A percentile compares a stretch with the other conserved stretches of the same genome.
Evolutionary conservation across 2,888 invertebrate species (phyloP).

Genomic region (Frankliniella fusca): DNA sequence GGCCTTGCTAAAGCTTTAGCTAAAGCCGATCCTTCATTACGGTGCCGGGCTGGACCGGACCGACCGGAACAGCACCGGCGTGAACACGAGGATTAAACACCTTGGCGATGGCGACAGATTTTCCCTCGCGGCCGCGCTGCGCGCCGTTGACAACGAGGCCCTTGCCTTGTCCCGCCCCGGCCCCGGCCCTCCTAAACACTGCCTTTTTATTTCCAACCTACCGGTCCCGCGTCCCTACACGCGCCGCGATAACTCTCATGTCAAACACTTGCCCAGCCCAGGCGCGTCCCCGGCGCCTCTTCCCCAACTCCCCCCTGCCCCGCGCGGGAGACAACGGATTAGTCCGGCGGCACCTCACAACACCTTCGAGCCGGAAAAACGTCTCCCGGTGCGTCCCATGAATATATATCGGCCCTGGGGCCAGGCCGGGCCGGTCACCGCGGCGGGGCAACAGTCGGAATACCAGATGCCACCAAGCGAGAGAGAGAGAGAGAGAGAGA

Average conservation of each 20-base stretch:
- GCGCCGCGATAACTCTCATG: not conserved
- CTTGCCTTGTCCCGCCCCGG: not conserved
- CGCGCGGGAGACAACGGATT: not conserved
- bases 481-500: not conserved
- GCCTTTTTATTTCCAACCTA: not conserved
- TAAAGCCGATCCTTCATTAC: too few relatives aligned
- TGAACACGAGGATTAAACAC: too few relatives aligned
- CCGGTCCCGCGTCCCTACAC: not conserved
- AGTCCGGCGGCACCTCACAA: not conserved
- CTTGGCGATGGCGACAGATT: not conserved
- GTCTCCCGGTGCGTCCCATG: constrained; percentile 2
- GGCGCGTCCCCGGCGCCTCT: not conserved
- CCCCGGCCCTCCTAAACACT: not conserved
- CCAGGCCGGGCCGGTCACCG: not conserved
- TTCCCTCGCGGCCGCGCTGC: not conserved
- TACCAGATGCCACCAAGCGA: constrained; percentile 3
- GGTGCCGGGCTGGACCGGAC: too few relatives aligned
- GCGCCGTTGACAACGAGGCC: not conserved
- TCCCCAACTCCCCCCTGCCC: not conserved
- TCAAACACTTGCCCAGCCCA: not conserved
- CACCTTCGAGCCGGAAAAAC: constrained; percentile 7
- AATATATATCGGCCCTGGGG: constrained; percentile 13
- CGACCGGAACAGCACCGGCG: too few relatives aligned
- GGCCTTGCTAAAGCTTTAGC: too few relatives aligned
- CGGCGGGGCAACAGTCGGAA: not conserved